Conservation (phyloP, 1,140 invertebrate genomes). For the Lepidurus arcticus region DNA sequence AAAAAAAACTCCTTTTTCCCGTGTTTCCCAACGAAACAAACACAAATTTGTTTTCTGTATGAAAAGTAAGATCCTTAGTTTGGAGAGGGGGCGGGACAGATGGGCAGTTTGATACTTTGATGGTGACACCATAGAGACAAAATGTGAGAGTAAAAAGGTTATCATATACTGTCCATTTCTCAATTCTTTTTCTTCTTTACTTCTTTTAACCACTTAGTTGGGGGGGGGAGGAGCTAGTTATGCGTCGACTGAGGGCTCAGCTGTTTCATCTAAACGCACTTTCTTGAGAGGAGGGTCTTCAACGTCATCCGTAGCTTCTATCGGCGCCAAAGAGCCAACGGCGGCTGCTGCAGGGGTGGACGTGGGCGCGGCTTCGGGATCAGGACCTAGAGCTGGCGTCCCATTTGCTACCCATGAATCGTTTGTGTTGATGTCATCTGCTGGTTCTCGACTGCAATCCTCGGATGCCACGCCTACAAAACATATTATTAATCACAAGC, state of each 20-base stretch:
- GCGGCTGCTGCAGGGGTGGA: conserved; percentile 5
- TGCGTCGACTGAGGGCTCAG: background rate
- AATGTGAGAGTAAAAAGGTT: background rate
- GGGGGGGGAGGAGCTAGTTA: background rate
- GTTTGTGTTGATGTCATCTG: conserved; percentile 22
- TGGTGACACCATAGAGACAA: background rate
- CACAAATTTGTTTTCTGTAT: background rate
- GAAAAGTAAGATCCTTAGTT: background rate
- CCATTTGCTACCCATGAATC: conserved; percentile 23
- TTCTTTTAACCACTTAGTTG: background rate
- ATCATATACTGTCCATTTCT: background rate
- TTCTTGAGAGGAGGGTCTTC: conserved; percentile 21
- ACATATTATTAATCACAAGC: background rate
- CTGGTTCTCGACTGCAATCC: conserved; percentile 27
- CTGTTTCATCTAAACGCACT: background rate
- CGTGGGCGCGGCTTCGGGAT: conserved; percentile 9
- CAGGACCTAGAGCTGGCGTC: conserved; percentile 7
- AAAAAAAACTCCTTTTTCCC: background rate
- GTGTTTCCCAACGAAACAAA: background rate
- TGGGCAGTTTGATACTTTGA: background rate
- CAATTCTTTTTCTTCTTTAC: background rate
- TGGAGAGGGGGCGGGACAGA: background rate
- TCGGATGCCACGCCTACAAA: background rate
- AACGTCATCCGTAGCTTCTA: background rate
- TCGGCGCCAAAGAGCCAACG: background rate